These are phyloP conservation scores for Talpa occidentalis DNA, from an alignment of 2,113 vertebrate species.

Conservation along the genomic window DNA sequence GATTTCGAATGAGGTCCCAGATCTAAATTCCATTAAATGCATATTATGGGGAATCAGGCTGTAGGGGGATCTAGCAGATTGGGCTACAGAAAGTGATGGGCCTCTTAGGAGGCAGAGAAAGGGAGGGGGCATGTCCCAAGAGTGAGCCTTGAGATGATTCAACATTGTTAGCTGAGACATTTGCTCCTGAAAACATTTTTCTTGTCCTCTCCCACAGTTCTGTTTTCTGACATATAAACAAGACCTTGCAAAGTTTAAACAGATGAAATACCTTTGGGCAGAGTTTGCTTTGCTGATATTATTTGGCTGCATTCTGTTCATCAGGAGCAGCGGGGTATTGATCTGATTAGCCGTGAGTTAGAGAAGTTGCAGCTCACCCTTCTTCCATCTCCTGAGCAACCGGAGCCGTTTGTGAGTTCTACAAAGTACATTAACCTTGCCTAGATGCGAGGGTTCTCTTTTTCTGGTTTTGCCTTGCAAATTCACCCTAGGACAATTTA, in stretches of 20 bases:
- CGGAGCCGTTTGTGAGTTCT: conserved; percentile 13
- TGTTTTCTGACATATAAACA: conserved; percentile 46
- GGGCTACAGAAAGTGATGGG: conserved; percentile 41
- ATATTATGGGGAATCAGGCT: not conserved
- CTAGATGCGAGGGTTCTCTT: not conserved
- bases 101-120: not conserved
- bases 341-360: conserved; percentile 45
- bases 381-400: conserved; percentile 4
- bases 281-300: conserved; percentile 38
- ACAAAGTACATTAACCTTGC: conserved; percentile 59
- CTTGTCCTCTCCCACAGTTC: conserved; percentile 30
- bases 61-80: not conserved
- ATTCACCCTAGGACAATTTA: conserved; percentile 37
- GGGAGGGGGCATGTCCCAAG: not conserved
- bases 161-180: conserved; percentile 54
- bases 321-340: not conserved
- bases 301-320: conserved; percentile 55
- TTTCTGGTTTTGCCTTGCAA: conserved; percentile 47
- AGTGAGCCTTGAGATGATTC: not conserved
- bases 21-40: conserved; percentile 37
- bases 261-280: conserved; percentile 62
- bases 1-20: conserved; percentile 44
- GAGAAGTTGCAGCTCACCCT: not conserved
- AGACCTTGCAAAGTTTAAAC: conserved; percentile 60
- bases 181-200: conserved; percentile 28